Base-by-base conservation (phyloP, 2,888 invertebrate genomes). In the Parasteatoda lunata region DNA sequence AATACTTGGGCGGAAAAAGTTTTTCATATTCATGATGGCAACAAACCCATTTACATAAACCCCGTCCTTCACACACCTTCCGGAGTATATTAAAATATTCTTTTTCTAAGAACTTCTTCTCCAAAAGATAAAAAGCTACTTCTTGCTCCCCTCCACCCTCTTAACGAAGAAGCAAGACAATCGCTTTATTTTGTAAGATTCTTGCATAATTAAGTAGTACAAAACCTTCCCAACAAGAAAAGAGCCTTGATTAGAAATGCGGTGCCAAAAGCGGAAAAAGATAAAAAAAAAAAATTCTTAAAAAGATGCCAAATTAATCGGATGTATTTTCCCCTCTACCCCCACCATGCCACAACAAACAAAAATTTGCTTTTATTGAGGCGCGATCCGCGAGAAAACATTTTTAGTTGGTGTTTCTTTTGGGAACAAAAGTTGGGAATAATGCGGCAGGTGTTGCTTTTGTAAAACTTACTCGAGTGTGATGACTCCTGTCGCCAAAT, bases 331-430 rank as follows among this genome's bases (percentile, higher is more conserved):
- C 80, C 52, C 47, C 77, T 76, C 59, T 9, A 59, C n/a, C 59
- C 59, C 11, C n/a, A n/a, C 59, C 30, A 30, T 59, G 9, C 59
- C 59, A 82, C 82, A 84, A 75, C 80, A 86, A 86, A 86, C 85
- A 86, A 86, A 86, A 86, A 86, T 86, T 71, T 86, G 85, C 85
- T 86, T 86, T 86, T 86, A 86, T 86, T 86, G 85, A 65, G 85
- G 77, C 80, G 80, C 80, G 85, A 86, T 86, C 85, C 76, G 77
- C 76, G 49, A 66, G 77, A 86, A 86, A 86, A 86, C 85, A 86
- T 86, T 86, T 86, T 86, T 80, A 80, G 76, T 76, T 80, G 80
- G 71, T 86, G 85, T 86, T 86, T 81, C 85, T 86, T 80, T 51
- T 70, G 64, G 15, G 77, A 68, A 84, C 83, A 84, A 84, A 84